Evolutionary conservation across 2,888 invertebrate species (phyloP).

Genomic region (Hemaris fuciformis): DNA sequence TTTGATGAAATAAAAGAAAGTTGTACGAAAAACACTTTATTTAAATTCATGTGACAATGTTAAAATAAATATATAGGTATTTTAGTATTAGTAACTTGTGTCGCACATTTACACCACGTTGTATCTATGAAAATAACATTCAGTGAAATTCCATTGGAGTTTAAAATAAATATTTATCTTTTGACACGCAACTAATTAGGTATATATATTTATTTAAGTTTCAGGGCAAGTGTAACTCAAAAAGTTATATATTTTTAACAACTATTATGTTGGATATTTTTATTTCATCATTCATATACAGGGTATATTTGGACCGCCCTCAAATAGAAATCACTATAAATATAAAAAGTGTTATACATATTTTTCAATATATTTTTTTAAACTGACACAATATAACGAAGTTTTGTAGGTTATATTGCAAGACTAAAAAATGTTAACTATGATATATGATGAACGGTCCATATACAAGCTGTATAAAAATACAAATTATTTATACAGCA

Average conservation of each 20-base stretch:
- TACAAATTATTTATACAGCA: not conserved
- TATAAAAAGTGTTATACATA: too few species aligned
- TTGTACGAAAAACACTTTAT: constrained; percentile 58
- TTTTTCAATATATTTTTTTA: too few species aligned
- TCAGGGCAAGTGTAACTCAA: too few species aligned
- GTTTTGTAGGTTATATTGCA: too few species aligned
- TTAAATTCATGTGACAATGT: constrained; percentile 60
- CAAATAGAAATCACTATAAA: too few species aligned
- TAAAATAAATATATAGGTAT: constrained; percentile 54
- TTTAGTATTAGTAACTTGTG: constrained; percentile 48
- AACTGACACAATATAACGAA: too few species aligned
- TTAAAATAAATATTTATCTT: not conserved
- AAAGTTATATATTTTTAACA: too few species aligned
- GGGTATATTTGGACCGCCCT: too few species aligned
- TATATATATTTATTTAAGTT: too few species aligned
- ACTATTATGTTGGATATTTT: not conserved
- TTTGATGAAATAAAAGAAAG: constrained; percentile 8
- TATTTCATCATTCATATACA: not conserved
- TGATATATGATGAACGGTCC: too few species aligned
- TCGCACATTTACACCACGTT: constrained; percentile 28
- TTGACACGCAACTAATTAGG: constrained; percentile 18
- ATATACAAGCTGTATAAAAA: too few species aligned
- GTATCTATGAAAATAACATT: constrained; percentile 18
- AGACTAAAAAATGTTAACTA: too few species aligned
- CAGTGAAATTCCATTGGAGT: not conserved